Evolutionary conservation across 2,113 vertebrate genomes (phyloP).

Genomic region (Verasper variegatus): DNA sequence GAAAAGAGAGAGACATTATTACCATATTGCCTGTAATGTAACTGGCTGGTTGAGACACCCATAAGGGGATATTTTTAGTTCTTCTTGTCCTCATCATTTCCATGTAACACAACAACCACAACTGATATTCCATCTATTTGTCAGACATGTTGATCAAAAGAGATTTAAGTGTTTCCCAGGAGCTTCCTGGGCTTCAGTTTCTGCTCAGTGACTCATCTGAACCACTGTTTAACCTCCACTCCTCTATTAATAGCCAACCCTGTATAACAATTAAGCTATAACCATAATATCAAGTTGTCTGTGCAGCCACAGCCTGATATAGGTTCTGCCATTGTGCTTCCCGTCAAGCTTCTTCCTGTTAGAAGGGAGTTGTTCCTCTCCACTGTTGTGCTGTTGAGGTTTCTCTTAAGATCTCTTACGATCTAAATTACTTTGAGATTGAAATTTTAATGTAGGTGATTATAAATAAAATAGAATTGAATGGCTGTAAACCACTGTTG

Average conservation of each 20-base stretch:
- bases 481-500: not conserved
- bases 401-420: not conserved
- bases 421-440: too few relatives aligned
- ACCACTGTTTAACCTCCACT: constrained; percentile 5
- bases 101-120: not conserved
- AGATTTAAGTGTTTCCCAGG: not conserved
- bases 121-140: not conserved
- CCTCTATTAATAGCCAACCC: constrained; percentile 22
- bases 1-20: too few relatives aligned
- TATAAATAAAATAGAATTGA: not conserved
- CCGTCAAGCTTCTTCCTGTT: not conserved
- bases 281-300: constrained; percentile 13
- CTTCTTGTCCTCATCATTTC: not conserved
- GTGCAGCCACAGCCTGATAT: constrained; percentile 18
- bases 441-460: not conserved
- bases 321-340: constrained; percentile 25
- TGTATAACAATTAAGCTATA: constrained; percentile 14
- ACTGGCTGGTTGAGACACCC: not conserved
- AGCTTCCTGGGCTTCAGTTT: constrained; percentile 15
- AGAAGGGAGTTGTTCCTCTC: not conserved
- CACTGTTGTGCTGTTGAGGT: not conserved
- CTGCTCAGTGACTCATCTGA: constrained; percentile 5
- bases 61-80: not conserved
- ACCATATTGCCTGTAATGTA: too few relatives aligned
- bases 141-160: not conserved